Evolutionary conservation across 2,797 vertebrate genomes (phyloP).

Genomic region (Danionella dracula): DNA sequence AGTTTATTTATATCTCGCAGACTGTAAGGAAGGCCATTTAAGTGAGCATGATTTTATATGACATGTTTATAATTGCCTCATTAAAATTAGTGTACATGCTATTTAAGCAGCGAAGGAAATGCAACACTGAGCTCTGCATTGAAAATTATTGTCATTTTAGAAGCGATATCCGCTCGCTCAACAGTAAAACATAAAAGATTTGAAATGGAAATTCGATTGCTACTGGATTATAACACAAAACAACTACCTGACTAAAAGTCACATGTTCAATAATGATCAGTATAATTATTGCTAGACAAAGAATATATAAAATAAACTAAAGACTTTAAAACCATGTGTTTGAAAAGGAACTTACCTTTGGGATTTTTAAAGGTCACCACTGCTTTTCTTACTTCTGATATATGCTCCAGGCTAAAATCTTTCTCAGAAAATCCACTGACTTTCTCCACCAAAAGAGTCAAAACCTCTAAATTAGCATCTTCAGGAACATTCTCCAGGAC

Average conservation of each 20-base stretch:
- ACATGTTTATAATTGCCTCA: background rate
- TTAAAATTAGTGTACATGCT: background rate
- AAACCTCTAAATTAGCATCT: slow-evolving; percentile 32
- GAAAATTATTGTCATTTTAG: background rate
- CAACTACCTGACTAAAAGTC: too few relatives aligned
- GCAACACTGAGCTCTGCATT: background rate
- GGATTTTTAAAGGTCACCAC: slow-evolving; percentile 55
- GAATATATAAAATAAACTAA: too few relatives aligned
- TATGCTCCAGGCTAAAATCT: slow-evolving; percentile 53
- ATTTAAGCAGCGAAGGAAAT: background rate
- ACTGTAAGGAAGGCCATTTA: background rate
- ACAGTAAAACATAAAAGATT: too few relatives aligned
- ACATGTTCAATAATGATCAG: too few relatives aligned
- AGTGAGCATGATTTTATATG: background rate
- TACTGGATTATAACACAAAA: too few relatives aligned
- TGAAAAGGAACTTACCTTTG: slow-evolving; percentile 52
- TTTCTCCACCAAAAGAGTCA: slow-evolving; percentile 59
- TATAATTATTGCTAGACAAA: too few relatives aligned
- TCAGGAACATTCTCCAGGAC: slow-evolving; percentile 53
- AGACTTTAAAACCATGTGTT: too few relatives aligned
- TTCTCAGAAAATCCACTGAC: slow-evolving; percentile 38
- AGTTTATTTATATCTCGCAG: background rate
- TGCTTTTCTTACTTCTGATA: slow-evolving; percentile 49
- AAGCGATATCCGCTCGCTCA: too few relatives aligned
- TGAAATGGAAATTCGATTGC: too few relatives aligned